phyloP scores from a whole-genome alignment of 2,113 vertebrate genomes.

The Paraplagusia blochii region DNA sequence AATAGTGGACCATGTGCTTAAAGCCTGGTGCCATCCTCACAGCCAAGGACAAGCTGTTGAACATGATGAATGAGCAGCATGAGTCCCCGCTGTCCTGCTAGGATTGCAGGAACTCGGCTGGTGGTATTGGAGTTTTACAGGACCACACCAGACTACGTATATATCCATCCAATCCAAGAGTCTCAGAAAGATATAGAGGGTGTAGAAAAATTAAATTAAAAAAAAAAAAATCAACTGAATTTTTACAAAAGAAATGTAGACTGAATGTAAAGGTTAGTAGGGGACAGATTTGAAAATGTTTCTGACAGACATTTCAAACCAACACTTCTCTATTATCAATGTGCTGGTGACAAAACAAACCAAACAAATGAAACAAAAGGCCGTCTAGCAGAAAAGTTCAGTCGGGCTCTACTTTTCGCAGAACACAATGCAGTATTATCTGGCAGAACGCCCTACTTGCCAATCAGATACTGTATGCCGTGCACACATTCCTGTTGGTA shows the following conservation, averaged over 20 bases:
- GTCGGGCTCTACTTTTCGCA: background rate
- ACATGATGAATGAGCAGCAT: slow-evolving; percentile 61
- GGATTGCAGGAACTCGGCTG: slow-evolving; percentile 19
- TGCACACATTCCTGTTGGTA: background rate
- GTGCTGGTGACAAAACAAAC: background rate
- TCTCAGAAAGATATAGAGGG: slow-evolving; percentile 4
- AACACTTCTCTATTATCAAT: no score
- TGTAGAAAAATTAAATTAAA: background rate
- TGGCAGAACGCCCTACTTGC: background rate
- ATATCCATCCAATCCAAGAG: no score
- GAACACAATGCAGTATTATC: background rate
- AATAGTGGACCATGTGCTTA: slow-evolving; percentile 53
- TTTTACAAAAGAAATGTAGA: no score
- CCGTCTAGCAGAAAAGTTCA: background rate
- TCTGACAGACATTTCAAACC: no score
- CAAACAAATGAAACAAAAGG: background rate
- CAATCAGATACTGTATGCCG: background rate
- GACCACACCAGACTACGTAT: slow-evolving; percentile 36
- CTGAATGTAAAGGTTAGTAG: no score
- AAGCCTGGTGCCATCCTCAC: slow-evolving; percentile 39
- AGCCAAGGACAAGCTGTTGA: slow-evolving; percentile 51
- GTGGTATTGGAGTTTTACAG: slow-evolving; percentile 32
- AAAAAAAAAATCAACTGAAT: no score
- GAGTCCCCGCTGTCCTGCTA: slow-evolving; percentile 45
- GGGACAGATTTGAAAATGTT: no score